Base-by-base conservation (phyloP, 2,797 vertebrate species). In the Microctenopoma lineatum region DNA sequence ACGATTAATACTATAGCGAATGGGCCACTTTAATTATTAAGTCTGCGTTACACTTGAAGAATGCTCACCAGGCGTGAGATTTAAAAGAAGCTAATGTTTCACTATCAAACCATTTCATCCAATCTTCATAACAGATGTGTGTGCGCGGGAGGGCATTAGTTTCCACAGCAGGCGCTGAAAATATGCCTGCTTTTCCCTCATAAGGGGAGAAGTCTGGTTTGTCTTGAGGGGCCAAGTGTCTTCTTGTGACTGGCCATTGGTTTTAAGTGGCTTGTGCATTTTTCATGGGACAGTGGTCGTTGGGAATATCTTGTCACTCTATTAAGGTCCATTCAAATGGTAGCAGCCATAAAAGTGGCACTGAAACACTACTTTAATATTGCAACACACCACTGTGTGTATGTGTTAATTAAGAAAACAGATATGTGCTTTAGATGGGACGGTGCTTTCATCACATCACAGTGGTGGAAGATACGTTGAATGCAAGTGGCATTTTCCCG, bases 211-310 rank as follows among this genome's bases (percentile, higher is more conserved):
- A 84, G 87, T 88, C 80, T 54, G 86, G 85, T 84, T 89, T 86
- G 84, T 92, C 89, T 85, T 84, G 70, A 83, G 88, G 87, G 89
- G 87, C 81, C 76, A 84, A 90, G 83, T 86, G 87, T 90, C 87
- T 92, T 86, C 85, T 85, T 88, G 79, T 87, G 83, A 90, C 89
- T 90, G 86, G 88, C 89, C 92, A 81, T 90, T 89, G 92, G 81
- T 92, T 94, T 94, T 93, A 95, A 94, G 92, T 92, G 92, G 90
- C 85, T 93, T 83, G 90, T 94, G 91, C 93, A 94, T 94, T 93
- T 95, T 94, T 94, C 88, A 94, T 93, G 90, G 81, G 70, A 77
- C 84, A 77, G 84, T 87, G 88, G 89, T 91, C 76, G 81, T 63
- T 80, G 87, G 85, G 87, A 91, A 90, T 87, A 90, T 93, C 90